phyloP scores from a whole-genome alignment of 2,113 vertebrate genomes.

The Platysternon megacephalum region DNA sequence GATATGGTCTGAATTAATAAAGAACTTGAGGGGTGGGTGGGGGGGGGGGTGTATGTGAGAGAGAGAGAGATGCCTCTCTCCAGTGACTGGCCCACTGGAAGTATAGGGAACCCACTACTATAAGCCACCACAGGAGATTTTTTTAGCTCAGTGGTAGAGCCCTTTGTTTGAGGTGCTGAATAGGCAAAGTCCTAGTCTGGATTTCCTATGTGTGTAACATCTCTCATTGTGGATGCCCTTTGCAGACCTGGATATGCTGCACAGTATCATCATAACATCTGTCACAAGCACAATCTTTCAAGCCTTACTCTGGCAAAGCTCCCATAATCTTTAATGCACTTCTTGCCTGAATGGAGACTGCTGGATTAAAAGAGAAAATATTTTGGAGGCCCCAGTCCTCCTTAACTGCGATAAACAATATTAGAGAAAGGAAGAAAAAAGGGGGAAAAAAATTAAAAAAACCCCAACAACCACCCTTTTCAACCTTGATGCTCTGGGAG shows the following conservation, averaged over 20 bases:
- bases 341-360: neutral
- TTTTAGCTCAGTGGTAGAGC: neutral
- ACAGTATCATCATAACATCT: neutral
- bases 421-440: neutral
- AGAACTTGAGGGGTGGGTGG: accelerated
- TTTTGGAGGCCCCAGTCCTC: neutral
- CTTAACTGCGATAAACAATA: neutral
- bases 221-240: accelerated
- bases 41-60: too few relatives aligned
- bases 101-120: neutral
- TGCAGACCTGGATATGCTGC: neutral
- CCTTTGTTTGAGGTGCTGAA: accelerated
- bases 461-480: neutral
- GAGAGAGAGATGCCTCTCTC: accelerated
- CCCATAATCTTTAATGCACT: neutral
- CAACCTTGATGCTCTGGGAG: constrained; percentile 9
- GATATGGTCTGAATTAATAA: neutral
- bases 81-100: accelerated
- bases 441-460: neutral
- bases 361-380: neutral
- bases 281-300: neutral
- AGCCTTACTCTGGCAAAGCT: neutral
- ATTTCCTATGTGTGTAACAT: accelerated
- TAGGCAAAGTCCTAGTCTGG: neutral
- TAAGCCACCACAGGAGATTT: neutral